Evolutionary conservation across 1,140 invertebrate genomes (phyloP), one percentile per base, ranked within the genome.

Genomic region (Lepidostoma basale): DNA sequence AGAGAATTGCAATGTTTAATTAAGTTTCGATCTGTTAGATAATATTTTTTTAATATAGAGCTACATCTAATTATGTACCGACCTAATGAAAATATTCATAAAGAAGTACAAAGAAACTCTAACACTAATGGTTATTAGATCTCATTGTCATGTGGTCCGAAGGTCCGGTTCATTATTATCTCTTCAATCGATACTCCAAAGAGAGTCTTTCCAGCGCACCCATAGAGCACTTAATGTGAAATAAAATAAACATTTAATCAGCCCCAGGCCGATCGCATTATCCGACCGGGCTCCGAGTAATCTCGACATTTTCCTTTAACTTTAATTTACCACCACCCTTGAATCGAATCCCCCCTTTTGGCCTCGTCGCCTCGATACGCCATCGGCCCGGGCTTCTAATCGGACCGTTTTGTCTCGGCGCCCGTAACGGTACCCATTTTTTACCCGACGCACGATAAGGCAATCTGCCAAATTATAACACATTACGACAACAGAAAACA

Each of bases 401-500:
- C 67, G 2, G 45, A 3, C 33, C 33, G 33, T 52, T 63, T 63
- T 63, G 59, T 64, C 67, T 45, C 49, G 23, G 26, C 49, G 47
- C 33, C 45, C 30, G 20, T 69, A 63, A 63, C 67, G 33, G 47
- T 63, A 58, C 14, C 30, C 25, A 64, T 64, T 64, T 64, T 62
- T 64, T 40, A 33, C 49, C 67, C 49, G 62, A 64, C 59, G 59
- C 67, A 69, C 67, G 67, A 69, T 54, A 54, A 39, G 67, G 10
- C 66, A 63, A 69, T 69, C 67, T 62, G 59, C 67, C 67, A 63
- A 69, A 63, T 63, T 69, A 63, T 69, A 69, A 69, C 67, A 69
- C 58, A 62, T 62, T 62, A 62, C 20, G 39, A 22, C 58, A 49
- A 36, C 22, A 52, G 22, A 63, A 26, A 25, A 56, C 67, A 44